These are phyloP conservation scores for Agrotis exclamationis DNA, from an alignment of 2,888 invertebrate species.

Conservation along the genomic window DNA sequence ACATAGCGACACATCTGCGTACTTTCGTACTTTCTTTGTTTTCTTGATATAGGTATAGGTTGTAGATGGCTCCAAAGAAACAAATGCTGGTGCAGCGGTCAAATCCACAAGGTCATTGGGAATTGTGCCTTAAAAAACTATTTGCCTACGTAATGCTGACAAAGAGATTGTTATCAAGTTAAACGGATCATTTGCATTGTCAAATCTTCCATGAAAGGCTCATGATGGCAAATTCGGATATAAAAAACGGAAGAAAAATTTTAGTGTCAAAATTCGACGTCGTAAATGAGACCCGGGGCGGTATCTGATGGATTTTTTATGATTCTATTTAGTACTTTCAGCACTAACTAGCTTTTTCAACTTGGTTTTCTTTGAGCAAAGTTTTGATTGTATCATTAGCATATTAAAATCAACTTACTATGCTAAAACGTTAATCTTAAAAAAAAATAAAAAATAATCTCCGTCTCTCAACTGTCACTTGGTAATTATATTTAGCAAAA, in stretches of 20 bases:
- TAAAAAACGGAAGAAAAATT: constrained; percentile 54
- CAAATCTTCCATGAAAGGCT: constrained; percentile 57
- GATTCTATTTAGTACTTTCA: constrained; percentile 53
- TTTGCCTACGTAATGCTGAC: constrained; percentile 29
- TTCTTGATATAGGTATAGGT: too few species aligned
- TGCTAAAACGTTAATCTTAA: too few species aligned
- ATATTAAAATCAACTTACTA: background rate
- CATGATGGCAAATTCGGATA: constrained; percentile 44
- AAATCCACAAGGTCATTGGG: too few species aligned
- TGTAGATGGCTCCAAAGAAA: too few species aligned
- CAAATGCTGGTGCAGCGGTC: too few species aligned
- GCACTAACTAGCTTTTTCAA: constrained; percentile 45
- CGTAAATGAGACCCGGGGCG: constrained; percentile 56
- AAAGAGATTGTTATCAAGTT: constrained; percentile 56
- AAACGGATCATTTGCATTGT: constrained; percentile 61
- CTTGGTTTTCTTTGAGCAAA: constrained; percentile 28
- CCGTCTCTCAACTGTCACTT: too few species aligned
- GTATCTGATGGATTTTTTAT: constrained; percentile 59
- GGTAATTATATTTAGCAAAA: too few species aligned
- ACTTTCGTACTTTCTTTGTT: too few species aligned
- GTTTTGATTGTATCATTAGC: background rate
- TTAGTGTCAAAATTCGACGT: constrained; percentile 59
- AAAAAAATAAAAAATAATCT: too few species aligned
- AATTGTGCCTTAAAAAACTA: constrained; percentile 20
- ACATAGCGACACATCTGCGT: too few species aligned